These are phyloP conservation scores for pig (Sus scrofa) DNA, from an alignment of 2,113 vertebrate genomes.

Conservation along the genomic window T2T-Sscrofa CM000824.6:88503501-88504000, in stretches of 20 bases:
- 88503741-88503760: too few species aligned
- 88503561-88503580: background rate
- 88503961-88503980: background rate
- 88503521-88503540: background rate
- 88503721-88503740: background rate
- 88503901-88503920: background rate
- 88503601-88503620: background rate
- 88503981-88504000: background rate
- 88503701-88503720: background rate
- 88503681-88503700: too few species aligned
- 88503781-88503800: too few species aligned
- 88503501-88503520: background rate
- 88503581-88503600: background rate
- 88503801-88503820: too few species aligned
- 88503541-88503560: background rate
- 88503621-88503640: background rate
- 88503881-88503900: background rate
- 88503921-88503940: background rate
- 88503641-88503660: background rate
- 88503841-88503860: background rate
- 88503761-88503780: too few species aligned
- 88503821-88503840: too few species aligned
- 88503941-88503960: background rate
- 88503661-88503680: background rate
- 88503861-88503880: background rate